These are phyloP conservation scores for Grapholita molesta DNA, from an alignment of 1,140 invertebrate genomes.

Conservation along the genomic window DNA sequence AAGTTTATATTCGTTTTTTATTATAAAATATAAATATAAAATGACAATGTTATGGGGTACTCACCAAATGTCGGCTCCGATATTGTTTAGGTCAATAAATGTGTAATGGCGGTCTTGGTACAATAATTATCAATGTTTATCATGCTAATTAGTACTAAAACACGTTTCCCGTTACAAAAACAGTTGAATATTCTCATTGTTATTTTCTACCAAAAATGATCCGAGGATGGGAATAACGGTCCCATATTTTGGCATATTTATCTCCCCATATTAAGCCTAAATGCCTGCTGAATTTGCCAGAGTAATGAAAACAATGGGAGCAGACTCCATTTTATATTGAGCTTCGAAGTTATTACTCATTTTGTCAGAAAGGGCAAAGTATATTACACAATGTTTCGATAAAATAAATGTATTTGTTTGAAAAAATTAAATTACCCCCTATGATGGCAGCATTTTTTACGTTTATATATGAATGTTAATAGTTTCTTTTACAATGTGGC, in stretches of 20 bases:
- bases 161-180: background rate
- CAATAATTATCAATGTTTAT: background rate
- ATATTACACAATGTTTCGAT: background rate
- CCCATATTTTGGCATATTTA: slow-evolving; percentile 14
- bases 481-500: too few species aligned
- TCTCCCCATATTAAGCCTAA: slow-evolving; percentile 14
- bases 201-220: background rate
- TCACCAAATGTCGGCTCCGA: background rate
- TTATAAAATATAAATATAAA: too few species aligned
- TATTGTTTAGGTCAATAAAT: background rate
- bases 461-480: too few species aligned
- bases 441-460: too few species aligned
- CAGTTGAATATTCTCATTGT: background rate
- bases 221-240: background rate
- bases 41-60: too few species aligned
- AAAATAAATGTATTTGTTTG: too few species aligned
- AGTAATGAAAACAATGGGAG: slow-evolving; percentile 6
- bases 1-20: too few species aligned
- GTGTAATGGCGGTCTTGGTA: background rate
- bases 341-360: background rate
- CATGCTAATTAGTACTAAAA: background rate
- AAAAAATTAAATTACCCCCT: too few species aligned
- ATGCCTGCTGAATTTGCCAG: background rate
- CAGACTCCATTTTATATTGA: background rate
- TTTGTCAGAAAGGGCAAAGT: background rate